Percentiles rank a stretch among this genome's conserved stretches.
These are phyloP conservation scores for Oriolus oriolus DNA, from an alignment of 2,113 vertebrate genomes.

Conservation along the genomic window DNA sequence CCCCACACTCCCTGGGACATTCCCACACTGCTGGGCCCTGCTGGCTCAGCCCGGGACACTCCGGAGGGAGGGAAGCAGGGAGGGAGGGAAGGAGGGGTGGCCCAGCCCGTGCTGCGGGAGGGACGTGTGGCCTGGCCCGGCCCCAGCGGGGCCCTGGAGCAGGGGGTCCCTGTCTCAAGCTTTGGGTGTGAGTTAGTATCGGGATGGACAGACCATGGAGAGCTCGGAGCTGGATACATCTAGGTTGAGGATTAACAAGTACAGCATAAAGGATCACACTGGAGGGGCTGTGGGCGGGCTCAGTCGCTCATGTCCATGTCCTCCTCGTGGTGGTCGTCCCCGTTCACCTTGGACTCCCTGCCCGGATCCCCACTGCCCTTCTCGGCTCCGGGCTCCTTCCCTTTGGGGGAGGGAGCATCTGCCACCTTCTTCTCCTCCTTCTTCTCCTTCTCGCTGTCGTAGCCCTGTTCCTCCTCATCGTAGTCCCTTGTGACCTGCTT, in stretches of 20 bases:
- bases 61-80: background rate
- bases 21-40: background rate
- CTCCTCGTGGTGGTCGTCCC: conserved; percentile 94
- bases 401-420: background rate
- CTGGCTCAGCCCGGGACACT: background rate
- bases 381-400: background rate
- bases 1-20: background rate
- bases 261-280: conserved; percentile 76
- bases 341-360: conserved; percentile 90
- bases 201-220: conserved; percentile 60
- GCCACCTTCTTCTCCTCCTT: background rate
- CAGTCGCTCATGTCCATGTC: conserved; percentile 99
- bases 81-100: background rate
- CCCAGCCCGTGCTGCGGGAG: conserved; percentile 66
- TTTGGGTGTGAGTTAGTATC: conserved; percentile 58
- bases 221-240: conserved; percentile 72
- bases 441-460: conserved; percentile 78
- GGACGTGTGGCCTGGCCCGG: conserved; percentile 24
- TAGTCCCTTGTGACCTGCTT: conserved; percentile 97
- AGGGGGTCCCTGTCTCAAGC: conserved; percentile 19
- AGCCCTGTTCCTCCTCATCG: conserved; percentile 96
- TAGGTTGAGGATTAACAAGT: conserved; percentile 76
- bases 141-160: background rate
- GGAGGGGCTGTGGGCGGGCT: conserved; percentile 29
- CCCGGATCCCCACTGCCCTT: background rate